These are phyloP conservation scores for Acanthiza pusilla DNA, from an alignment of 2,797 vertebrate species.

Conservation along the genomic window DNA sequence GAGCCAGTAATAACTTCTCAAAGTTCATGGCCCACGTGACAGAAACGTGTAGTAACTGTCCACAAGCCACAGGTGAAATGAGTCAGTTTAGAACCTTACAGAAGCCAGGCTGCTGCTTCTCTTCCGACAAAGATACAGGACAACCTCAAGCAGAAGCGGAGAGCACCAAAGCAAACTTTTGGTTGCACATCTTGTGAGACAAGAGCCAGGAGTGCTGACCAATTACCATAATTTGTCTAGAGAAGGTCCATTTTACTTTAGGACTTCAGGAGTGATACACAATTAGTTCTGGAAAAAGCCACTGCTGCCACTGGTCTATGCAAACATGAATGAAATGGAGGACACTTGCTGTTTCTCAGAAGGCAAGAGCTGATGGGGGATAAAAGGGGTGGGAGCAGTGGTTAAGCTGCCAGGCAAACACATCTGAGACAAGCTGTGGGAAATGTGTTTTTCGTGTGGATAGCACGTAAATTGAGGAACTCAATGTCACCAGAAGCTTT, in stretches of 20 bases:
- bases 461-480: not conserved
- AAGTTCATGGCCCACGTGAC: too few relatives aligned
- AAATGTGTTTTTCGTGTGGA: not conserved
- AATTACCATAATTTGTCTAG: not conserved
- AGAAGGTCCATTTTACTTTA: not conserved
- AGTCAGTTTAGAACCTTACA: not conserved
- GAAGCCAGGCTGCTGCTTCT: not conserved
- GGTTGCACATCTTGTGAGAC: not conserved
- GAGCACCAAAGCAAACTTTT: not conserved
- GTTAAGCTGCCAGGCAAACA: not conserved
- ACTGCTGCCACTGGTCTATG: not conserved
- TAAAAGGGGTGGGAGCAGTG: not conserved
- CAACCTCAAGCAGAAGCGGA: not conserved
- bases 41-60: not conserved
- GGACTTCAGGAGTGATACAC: not conserved
- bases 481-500: not conserved
- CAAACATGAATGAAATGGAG: not conserved
- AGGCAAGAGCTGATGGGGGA: not conserved
- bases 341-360: not conserved
- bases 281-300: not conserved
- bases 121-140: not conserved
- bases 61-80: not conserved
- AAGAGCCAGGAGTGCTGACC: not conserved
- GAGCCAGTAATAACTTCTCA: not conserved
- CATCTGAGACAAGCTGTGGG: conserved; percentile 6